Evolutionary conservation across 2,113 vertebrate genomes (phyloP).

Genomic region (Periophthalmus modestus): DNA sequence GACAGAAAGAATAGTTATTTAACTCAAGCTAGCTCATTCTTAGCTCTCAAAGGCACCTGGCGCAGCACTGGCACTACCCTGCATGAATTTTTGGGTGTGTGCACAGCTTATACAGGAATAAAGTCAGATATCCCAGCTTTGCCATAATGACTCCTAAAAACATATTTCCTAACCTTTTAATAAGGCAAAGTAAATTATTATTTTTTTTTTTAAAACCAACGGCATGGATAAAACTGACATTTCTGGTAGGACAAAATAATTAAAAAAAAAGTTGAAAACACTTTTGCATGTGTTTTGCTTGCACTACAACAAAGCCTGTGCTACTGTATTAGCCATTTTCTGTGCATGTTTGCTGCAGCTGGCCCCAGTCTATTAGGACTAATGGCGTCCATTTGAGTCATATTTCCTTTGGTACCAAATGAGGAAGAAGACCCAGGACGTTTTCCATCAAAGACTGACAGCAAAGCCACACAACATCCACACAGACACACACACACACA

Average conservation of each 20-base stretch:
- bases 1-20: not conserved
- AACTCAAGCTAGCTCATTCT: no score
- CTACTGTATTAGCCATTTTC: constrained; percentile 18
- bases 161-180: no score
- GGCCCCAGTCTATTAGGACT: constrained; percentile 50
- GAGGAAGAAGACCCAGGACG: constrained; percentile 56
- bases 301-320: constrained; percentile 4
- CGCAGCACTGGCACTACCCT: not conserved
- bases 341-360: constrained; percentile 37
- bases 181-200: no score
- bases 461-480: constrained; percentile 18
- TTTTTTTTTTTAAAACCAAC: no score
- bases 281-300: not conserved
- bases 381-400: constrained; percentile 58
- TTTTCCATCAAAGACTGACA: constrained; percentile 51
- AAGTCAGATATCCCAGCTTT: not conserved
- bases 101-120: not conserved
- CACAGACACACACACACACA: constrained; percentile 35
- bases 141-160: no score
- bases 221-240: not conserved
- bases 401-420: constrained; percentile 60
- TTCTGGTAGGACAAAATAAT: not conserved
- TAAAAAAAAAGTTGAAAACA: not conserved
- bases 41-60: not conserved
- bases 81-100: not conserved